Evolutionary conservation across 2,113 vertebrate genomes (phyloP).

Genomic region (Colaptes auratus): DNA sequence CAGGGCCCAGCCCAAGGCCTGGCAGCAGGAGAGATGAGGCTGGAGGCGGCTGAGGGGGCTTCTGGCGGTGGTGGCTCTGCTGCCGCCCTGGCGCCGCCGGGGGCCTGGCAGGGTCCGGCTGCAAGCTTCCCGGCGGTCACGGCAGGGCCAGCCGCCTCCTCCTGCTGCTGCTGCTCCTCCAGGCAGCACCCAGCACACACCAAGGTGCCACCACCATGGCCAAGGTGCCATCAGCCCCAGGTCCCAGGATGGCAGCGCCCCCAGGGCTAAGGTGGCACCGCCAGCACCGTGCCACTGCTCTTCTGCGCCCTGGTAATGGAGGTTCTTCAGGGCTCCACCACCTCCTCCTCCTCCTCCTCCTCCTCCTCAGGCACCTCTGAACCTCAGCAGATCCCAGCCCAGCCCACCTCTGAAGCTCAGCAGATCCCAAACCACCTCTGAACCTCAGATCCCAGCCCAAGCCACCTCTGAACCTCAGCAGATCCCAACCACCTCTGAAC

Average conservation of each 20-base stretch:
- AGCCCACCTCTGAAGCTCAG: no score
- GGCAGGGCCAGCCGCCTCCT: background rate
- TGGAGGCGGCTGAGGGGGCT: background rate
- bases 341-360: background rate
- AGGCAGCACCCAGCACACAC: background rate
- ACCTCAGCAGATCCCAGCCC: no score
- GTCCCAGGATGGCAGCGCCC: no score
- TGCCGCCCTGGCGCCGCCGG: background rate
- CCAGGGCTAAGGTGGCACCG: no score
- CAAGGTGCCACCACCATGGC: no score
- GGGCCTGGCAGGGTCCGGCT: no score
- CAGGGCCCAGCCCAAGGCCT: background rate
- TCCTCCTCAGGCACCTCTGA: background rate
- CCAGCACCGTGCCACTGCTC: no score
- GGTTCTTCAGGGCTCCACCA: background rate
- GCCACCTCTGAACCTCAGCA: no score
- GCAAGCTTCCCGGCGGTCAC: background rate
- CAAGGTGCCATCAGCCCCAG: no score
- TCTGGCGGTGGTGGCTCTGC: rapidly evolving
- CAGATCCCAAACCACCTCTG: no score
- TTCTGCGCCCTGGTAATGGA: background rate
- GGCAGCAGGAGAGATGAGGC: rapidly evolving
- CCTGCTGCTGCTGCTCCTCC: background rate
- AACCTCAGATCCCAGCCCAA: no score
- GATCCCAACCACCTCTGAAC: no score